Base-by-base conservation (phyloP, 2,888 invertebrate genomes). In the Chrysolina americana region DNA sequence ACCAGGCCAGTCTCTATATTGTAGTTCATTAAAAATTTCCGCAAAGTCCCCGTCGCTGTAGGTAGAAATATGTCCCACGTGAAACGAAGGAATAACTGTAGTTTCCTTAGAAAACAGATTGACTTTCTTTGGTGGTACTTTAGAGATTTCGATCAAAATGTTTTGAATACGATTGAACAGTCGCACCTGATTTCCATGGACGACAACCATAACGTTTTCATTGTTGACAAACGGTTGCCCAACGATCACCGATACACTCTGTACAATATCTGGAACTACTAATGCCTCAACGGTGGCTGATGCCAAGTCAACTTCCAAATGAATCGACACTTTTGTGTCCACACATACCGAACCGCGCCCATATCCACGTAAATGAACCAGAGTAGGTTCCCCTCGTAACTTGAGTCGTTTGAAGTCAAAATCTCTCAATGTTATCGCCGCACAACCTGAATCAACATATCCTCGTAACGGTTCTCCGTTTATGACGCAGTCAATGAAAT, bases 161-260 rank as follows among this genome's bases (percentile, higher is more conserved):
- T n/a, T n/a, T n/a, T n/a, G n/a, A n/a, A n/a, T n/a, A n/a, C n/a
- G n/a, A n/a, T n/a, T n/a, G n/a, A n/a, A n/a, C n/a, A n/a, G n/a
- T n/a, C n/a, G n/a, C n/a, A n/a, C n/a, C n/a, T n/a, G n/a, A n/a
- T n/a, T n/a, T n/a, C n/a, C n/a, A n/a, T n/a, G n/a, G n/a, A n/a
- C n/a, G n/a, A n/a, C n/a, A n/a, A n/a, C n/a, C n/a, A n/a, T n/a
- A n/a, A n/a, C n/a, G n/a, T n/a, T n/a, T n/a, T n/a, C n/a, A n/a
- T n/a, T n/a, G n/a, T n/a, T n/a, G n/a, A n/a, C n/a, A n/a, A n/a
- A n/a, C n/a, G n/a, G n/a, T 74, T 79, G 79, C 21, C 78, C 79
- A 11, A 80, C 65, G 48, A 81, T 79, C 41, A 80, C 44, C 4
- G 79, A 65, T 15, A 79, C 75, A 48, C 74, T 47, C 70, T 79